Evolutionary conservation across 2,888 invertebrate species (phyloP).

Genomic region (Steinernema scapterisci): DNA sequence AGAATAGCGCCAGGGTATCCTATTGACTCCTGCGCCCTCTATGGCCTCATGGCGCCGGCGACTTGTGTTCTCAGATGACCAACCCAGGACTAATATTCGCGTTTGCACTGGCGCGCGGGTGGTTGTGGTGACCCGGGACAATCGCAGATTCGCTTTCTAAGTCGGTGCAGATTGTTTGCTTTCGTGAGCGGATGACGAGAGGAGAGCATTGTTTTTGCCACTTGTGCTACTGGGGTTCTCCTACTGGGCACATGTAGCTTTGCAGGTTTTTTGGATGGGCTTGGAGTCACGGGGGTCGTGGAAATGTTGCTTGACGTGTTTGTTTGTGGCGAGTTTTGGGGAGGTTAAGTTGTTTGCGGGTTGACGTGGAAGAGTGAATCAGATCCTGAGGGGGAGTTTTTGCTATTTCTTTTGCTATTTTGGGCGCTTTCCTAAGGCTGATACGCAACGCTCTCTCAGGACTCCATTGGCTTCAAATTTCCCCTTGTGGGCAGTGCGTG

Average conservation of each 20-base stretch:
- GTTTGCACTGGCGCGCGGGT: background rate
- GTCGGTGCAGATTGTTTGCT: background rate
- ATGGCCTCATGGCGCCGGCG: background rate
- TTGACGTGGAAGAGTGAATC: too few species aligned
- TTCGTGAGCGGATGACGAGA: background rate
- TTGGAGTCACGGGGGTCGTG: too few species aligned
- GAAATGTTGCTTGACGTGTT: background rate
- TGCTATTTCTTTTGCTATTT: too few species aligned
- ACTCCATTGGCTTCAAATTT: too few species aligned
- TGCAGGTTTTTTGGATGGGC: background rate
- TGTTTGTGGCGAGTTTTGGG: background rate
- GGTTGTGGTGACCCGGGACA: background rate
- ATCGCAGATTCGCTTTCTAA: background rate
- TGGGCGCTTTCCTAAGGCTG: too few species aligned
- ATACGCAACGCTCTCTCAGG: too few species aligned
- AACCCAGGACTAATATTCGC: background rate
- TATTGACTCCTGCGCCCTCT: conserved; percentile 6
- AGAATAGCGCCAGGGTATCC: too few species aligned
- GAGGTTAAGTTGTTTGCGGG: too few species aligned
- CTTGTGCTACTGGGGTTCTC: background rate
- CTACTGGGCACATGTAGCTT: background rate
- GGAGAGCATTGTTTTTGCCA: conserved; percentile 13
- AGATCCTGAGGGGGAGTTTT: too few species aligned
- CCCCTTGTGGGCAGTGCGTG: too few species aligned
- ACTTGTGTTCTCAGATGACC: conserved; percentile 2